A percentile compares a stretch with the other conserved stretches of the same genome.
Evolutionary conservation across 2,888 invertebrate genomes (phyloP).

Genomic region (Hyalella azteca): DNA sequence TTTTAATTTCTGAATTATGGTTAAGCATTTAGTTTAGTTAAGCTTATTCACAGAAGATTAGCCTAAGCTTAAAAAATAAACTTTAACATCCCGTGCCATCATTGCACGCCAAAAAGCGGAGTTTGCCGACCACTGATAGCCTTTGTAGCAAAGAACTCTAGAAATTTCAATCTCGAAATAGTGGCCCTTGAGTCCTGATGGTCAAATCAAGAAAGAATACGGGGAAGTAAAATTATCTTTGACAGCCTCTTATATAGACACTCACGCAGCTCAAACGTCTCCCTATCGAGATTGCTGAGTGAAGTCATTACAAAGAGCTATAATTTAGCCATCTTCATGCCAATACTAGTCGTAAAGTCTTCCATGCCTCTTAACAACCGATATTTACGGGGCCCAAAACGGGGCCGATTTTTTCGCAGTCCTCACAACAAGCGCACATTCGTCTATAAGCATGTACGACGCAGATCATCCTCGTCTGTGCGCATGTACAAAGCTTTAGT

Average conservation of each 20-base stretch:
- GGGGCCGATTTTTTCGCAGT: too few relatives aligned
- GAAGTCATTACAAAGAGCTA: neutral
- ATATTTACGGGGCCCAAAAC: neutral
- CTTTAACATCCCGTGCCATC: too few relatives aligned
- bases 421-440: too few relatives aligned
- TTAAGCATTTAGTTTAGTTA: too few relatives aligned
- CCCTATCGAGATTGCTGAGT: slow-evolving; percentile 3
- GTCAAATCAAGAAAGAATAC: neutral
- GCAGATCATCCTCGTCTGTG: too few relatives aligned
- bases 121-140: too few relatives aligned
- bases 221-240: neutral
- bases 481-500: too few relatives aligned
- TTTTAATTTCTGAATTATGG: too few relatives aligned
- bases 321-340: slow-evolving; percentile 1
- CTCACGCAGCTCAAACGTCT: neutral
- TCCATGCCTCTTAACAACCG: slow-evolving; percentile 2
- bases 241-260: neutral
- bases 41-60: too few relatives aligned
- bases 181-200: neutral
- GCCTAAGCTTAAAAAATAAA: too few relatives aligned
- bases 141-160: neutral
- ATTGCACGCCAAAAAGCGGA: too few relatives aligned
- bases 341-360: neutral
- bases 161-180: neutral
- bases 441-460: too few relatives aligned